phyloP scores from a whole-genome alignment of 2,888 invertebrate genomes.

The Pollenia griseotomentosa region DNA sequence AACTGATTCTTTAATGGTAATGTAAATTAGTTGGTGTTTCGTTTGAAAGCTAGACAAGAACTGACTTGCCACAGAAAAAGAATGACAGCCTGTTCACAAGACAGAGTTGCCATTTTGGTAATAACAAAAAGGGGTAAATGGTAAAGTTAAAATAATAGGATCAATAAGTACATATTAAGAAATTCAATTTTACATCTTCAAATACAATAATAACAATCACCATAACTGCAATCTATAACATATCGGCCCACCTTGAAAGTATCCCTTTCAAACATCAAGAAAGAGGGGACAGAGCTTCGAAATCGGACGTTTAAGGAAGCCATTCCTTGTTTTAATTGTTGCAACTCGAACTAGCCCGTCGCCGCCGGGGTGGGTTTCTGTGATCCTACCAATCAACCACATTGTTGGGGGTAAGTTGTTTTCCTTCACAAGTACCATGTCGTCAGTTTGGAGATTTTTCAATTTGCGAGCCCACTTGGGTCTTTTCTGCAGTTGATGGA shows the following conservation, averaged over 20 bases:
- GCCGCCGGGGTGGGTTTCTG: conserved; percentile 46
- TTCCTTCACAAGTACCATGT: conserved; percentile 62
- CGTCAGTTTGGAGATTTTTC: conserved; percentile 55
- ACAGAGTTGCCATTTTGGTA: too few species aligned
- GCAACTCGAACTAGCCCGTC: conserved; percentile 48
- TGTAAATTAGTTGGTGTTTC: too few species aligned
- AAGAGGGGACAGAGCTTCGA: conserved; percentile 44
- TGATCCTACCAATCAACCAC: conserved; percentile 50
- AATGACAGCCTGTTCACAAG: too few species aligned
- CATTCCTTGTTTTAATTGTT: conserved; percentile 38
- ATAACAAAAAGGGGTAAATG: too few species aligned
- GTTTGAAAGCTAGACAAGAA: too few species aligned
- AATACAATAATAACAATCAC: too few species aligned
- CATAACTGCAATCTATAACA: too few species aligned
- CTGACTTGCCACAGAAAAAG: too few species aligned
- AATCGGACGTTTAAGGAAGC: conserved; percentile 39
- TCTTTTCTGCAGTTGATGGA: conserved; percentile 54
- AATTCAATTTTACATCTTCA: too few species aligned
- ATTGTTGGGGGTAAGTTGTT: conserved; percentile 41
- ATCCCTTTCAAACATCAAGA: conserved; percentile 13
- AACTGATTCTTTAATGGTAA: too few species aligned
- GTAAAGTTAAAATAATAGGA: too few species aligned
- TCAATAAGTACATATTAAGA: too few species aligned
- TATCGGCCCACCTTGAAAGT: not conserved
- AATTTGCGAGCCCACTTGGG: conserved; percentile 59